Evolutionary conservation across 2,113 vertebrate genomes (phyloP), one percentile per base, ranked within the genome.

Genomic region (Sula dactylatra): DNA sequence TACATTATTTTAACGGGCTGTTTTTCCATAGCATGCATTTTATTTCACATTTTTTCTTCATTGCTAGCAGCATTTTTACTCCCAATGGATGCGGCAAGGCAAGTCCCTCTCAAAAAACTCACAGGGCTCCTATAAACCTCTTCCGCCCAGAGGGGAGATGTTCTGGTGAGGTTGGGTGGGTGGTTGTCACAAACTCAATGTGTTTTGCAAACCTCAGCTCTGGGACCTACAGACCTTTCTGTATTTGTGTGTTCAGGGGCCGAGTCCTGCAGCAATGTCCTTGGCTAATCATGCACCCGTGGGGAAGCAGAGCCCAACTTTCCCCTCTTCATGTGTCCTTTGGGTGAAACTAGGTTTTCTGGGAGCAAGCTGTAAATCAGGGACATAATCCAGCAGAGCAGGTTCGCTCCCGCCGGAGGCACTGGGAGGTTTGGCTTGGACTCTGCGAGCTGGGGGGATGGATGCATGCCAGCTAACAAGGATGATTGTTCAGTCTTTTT

Each of bases 231-330:
- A 87, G 34, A 38, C 5, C 22, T 20, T 82, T 40, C 40, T 56
- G 29, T 32, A 26, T 59, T 38, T 34, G 6, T 7, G 31, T 78
- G 29, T 25, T 56, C 22, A 24, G 58, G 13, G 27, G n/a, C 32
- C 0, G 1, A 84, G 66, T 4, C 24, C 32, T 1, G 5, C 25
- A 36, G 31, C 2, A 4, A 10, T 1, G 3, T 11, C 31, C 13
- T 2, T 13, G 26, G 50, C 31, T 49, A 49, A 58, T 16, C 36
- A 29, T 25, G 13, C 26, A 31, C 7, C 52, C 18, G 3, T 9
- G 16, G 69, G 21, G 55, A 45, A 65, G n/a, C 24, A 29, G 58
- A 81, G 19, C 38, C 18, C 16, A 26, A 16, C 7, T 56, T 62
- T 72, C 18, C 17, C 31, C 24, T 45, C 45, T 20, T 5, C 31